These are phyloP conservation scores for Bellardia pandia DNA, from an alignment of 2,888 invertebrate species.

Conservation along the genomic window DNA sequence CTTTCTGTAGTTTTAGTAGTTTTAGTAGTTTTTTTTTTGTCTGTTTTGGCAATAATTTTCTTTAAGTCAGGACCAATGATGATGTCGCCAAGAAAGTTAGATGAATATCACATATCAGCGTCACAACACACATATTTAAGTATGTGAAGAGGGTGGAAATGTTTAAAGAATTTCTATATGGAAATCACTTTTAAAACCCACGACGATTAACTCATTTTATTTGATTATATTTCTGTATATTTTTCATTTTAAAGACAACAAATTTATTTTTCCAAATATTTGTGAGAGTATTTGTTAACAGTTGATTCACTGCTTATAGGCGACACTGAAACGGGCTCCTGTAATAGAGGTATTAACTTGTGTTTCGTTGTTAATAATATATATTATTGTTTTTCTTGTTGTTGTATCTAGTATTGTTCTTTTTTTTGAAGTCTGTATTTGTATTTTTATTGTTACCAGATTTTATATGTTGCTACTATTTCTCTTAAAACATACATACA, in stretches of 20 bases:
- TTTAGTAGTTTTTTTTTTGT: background rate
- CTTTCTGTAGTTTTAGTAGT: constrained; percentile 26
- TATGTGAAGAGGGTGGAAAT: background rate
- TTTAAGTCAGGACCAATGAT: constrained; percentile 45
- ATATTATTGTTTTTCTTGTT: background rate
- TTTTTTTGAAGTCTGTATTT: background rate
- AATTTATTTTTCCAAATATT: background rate
- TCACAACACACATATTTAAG: background rate
- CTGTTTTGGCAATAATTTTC: background rate
- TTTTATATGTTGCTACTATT: too few relatives aligned
- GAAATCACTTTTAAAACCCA: constrained; percentile 22
- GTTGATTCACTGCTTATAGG: constrained; percentile 54
- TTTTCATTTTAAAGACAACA: background rate
- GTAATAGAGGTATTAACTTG: constrained; percentile 57
- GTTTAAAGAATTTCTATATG: background rate
- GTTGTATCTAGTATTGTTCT: background rate
- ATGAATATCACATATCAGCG: constrained; percentile 49
- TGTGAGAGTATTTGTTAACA: background rate
- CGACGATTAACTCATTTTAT: background rate
- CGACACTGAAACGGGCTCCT: constrained; percentile 58
- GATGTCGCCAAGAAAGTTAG: constrained; percentile 69
- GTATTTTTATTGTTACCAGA: background rate
- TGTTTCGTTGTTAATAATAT: constrained; percentile 3
- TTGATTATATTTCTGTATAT: background rate
- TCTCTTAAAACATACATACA: too few relatives aligned